Evolutionary conservation across 2,113 vertebrate species (phyloP).

Genomic region (Nyctibius bracteatus): DNA sequence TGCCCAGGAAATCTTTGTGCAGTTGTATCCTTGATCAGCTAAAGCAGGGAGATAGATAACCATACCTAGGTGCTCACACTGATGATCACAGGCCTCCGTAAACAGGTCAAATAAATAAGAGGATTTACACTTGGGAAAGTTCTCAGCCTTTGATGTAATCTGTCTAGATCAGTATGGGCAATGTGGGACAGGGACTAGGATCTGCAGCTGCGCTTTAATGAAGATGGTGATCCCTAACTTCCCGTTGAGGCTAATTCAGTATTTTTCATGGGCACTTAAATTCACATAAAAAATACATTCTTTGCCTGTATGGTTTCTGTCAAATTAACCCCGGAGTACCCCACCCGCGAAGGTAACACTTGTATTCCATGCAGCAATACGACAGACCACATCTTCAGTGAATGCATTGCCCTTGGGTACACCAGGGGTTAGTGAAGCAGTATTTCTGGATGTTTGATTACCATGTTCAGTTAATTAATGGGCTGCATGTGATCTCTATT

Average conservation of each 20-base stretch:
- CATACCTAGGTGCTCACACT: neutral
- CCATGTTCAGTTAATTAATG: constrained; percentile 47
- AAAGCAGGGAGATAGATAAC: neutral
- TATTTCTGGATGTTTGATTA: constrained; percentile 40
- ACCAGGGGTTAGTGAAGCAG: neutral
- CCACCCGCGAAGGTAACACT: neutral
- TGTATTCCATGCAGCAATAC: neutral
- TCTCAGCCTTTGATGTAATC: neutral
- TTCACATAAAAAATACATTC: neutral
- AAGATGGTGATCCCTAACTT: neutral
- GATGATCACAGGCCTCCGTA: neutral
- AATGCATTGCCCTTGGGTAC: neutral
- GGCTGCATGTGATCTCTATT: constrained; percentile 40
- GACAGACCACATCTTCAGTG: neutral
- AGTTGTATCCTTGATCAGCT: neutral
- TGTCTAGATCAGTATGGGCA: neutral
- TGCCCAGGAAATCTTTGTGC: neutral
- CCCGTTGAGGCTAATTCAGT: neutral
- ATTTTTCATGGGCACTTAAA: neutral
- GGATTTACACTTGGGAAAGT: neutral
- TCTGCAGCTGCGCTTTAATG: neutral
- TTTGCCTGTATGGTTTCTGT: neutral
- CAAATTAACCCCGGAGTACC: neutral
- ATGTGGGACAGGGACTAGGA: neutral
- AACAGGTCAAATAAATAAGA: neutral